phyloP scores from a whole-genome alignment of 2,888 invertebrate genomes.

The Oscheius sp. region DNA sequence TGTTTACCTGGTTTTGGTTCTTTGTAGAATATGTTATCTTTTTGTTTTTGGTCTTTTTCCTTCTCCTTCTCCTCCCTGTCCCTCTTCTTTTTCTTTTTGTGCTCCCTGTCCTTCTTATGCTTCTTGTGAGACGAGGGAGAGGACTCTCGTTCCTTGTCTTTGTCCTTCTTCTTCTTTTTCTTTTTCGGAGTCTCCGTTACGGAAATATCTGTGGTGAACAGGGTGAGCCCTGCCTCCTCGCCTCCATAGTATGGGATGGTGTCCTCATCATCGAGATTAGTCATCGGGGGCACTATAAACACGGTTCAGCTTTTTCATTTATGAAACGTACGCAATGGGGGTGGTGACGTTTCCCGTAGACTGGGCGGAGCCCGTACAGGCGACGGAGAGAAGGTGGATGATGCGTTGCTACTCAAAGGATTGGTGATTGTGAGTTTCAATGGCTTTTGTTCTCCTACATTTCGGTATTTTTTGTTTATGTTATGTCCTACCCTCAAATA shows the following conservation, averaged over 20 bases:
- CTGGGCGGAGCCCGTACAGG: slow-evolving; percentile 17
- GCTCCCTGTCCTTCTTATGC: slow-evolving; percentile 33
- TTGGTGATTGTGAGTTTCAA: slow-evolving; percentile 28
- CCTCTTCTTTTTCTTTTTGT: slow-evolving; percentile 31
- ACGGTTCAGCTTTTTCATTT: neutral
- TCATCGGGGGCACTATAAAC: neutral
- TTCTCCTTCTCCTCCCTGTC: slow-evolving; percentile 23
- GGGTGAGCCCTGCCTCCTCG: neutral
- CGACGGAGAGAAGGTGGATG: slow-evolving; percentile 28
- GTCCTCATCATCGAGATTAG: slow-evolving; percentile 16
- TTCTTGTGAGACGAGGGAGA: slow-evolving; percentile 15
- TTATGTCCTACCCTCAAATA: slow-evolving; percentile 11
- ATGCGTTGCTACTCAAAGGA: slow-evolving; percentile 18
- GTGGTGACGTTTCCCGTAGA: neutral
- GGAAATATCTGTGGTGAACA: slow-evolving; percentile 1
- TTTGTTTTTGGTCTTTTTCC: slow-evolving; percentile 19
- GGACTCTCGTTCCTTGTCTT: slow-evolving; percentile 13
- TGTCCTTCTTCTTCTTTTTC: slow-evolving; percentile 25
- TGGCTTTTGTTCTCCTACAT: slow-evolving; percentile 11
- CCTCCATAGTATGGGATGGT: slow-evolving; percentile 18
- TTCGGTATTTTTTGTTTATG: neutral
- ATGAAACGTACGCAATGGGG: slow-evolving; percentile 10
- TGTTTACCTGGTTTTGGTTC: neutral
- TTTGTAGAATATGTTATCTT: neutral
- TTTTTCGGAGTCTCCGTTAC: neutral